Base-by-base conservation (phyloP, 2,113 vertebrate species). In the Menidia beryllina region DNA sequence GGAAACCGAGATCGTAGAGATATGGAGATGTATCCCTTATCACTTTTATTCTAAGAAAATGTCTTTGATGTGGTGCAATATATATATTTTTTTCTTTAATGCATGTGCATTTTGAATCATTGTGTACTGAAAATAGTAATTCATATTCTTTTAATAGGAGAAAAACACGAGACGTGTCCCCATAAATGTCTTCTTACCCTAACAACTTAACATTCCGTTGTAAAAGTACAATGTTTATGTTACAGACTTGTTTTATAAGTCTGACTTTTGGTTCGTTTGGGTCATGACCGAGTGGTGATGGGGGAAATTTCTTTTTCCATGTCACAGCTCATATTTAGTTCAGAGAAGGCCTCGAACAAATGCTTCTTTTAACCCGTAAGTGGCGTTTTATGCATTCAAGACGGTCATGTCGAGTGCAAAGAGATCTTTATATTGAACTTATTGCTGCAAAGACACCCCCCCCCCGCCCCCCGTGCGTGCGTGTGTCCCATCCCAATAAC, bases 181-280 rank as follows among this genome's bases (percentile, higher is more conserved):
- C 24, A 56, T 21, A 80, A 49, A 69, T 53, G 55, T 95, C 82
- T 88, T 92, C 83, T 92, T 79, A 92, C 85, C 87, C 88, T 89
- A 90, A 92, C 90, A 93, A 93, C 87, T 90, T 92, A 30, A 92
- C 94, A 95, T 97, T 97, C 94, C 94, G 85, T 96, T 94, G 91
- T 93, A 88, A 88, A 83, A 93, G 82, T 62, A 83, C 71, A 53
- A 90, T 69, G 69, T 89, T 94, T 94, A 92, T 94, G 95, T 96
- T 95, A 96, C 95, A 86, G 97, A 98, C 96, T 98, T 98, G 97
- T 98, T 98, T 97, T 98, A 98, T 94, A 99, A 97, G 96, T 98
- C 96, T 94, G 89, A 91, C 85, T 94, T 56, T 53, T 63, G 83
- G 88, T 81, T 90, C 83, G 20, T 87, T 91, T 91, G 38, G 62